Conservation (phyloP, 37 sponge, comb jelly and placozoan genomes). For the Petrosia ficiformis region DNA sequence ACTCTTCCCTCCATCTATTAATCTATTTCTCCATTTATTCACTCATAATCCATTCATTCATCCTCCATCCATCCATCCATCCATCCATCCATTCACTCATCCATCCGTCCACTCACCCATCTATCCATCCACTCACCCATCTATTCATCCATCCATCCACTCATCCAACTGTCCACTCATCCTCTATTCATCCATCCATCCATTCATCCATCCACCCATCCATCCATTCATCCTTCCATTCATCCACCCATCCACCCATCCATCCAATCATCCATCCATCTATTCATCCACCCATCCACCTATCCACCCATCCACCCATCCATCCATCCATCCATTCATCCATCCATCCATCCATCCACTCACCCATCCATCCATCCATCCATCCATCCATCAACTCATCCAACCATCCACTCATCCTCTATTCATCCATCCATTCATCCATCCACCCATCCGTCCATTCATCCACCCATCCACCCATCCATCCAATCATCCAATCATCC, state of each 20-base stretch:
- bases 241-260: not conserved
- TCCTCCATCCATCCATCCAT: not conserved
- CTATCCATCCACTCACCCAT: not conserved
- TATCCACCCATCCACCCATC: not conserved
- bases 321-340: too few species aligned
- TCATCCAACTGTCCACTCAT: not conserved
- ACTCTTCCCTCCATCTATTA: too few species aligned
- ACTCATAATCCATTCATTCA: constrained; percentile 6
- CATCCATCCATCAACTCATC: not conserved
- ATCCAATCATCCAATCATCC: too few species aligned
- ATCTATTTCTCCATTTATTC: too few species aligned
- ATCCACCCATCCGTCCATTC: not conserved
- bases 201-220: too few species aligned
- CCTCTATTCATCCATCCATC: too few species aligned
- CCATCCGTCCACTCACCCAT: not conserved
- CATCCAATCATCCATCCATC: not conserved
- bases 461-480: not conserved
- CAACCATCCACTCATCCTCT: not conserved
- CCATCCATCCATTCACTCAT: not conserved
- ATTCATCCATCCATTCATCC: not conserved
- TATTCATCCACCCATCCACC: constrained; percentile 3
- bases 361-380: not conserved
- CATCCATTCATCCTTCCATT: not conserved
- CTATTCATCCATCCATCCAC: not conserved
- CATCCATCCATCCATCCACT: too few species aligned